Evolutionary conservation across 1,140 invertebrate species (phyloP).

Genomic region (Pseudomyrmex cubaensis): DNA sequence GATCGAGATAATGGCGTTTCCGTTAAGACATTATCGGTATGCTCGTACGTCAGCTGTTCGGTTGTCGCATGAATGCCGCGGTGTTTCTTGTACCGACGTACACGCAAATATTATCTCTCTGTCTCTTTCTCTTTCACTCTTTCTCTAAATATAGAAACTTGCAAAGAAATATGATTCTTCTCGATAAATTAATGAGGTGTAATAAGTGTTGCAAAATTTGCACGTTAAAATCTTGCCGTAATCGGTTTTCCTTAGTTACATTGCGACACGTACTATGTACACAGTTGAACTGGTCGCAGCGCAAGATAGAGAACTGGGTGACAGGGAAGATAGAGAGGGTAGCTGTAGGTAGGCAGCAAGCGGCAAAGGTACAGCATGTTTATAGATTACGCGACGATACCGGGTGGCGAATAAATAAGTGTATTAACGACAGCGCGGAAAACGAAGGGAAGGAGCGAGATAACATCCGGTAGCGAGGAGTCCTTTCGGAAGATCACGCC

Average conservation of each 20-base stretch:
- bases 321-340: slow-evolving; percentile 22
- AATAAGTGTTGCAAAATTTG: not conserved
- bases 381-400: slow-evolving; percentile 79
- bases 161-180: not conserved
- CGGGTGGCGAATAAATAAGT: slow-evolving; percentile 80
- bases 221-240: not conserved
- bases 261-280: not conserved
- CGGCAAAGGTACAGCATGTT: slow-evolving; percentile 69
- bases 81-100: not conserved
- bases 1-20: slow-evolving; percentile 19
- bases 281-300: slow-evolving; percentile 13
- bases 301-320: not conserved
- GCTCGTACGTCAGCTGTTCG: slow-evolving; percentile 3
- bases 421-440: slow-evolving; percentile 79
- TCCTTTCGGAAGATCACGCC: slow-evolving; percentile 72
- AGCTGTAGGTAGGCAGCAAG: not conserved
- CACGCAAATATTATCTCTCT: too few relatives aligned
- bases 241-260: not conserved
- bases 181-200: not conserved
- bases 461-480: slow-evolving; percentile 76
- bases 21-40: slow-evolving; percentile 34
- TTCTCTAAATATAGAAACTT: not conserved
- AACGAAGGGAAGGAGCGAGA: slow-evolving; percentile 62
- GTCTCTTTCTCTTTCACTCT: too few relatives aligned
- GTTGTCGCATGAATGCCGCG: not conserved